Evolutionary conservation across 2,888 invertebrate genomes (phyloP).

Genomic region (Teleiodes luculella): DNA sequence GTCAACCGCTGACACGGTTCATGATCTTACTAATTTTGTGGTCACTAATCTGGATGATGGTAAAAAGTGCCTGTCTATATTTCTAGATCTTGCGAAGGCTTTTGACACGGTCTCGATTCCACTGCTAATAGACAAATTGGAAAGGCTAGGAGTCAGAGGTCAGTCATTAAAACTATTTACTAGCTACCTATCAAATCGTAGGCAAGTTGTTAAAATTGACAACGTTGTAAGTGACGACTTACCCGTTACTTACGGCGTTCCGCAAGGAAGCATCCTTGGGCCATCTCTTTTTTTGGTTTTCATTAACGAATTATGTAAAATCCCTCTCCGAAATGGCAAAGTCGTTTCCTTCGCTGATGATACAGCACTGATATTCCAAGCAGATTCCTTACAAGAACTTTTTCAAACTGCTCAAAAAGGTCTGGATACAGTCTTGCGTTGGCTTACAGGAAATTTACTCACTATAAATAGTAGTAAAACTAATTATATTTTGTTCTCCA

Average conservation of each 20-base stretch:
- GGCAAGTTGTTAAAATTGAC: neutral
- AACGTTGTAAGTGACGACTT: neutral
- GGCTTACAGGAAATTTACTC: no score
- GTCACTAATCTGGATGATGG: no score
- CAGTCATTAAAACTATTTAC: neutral
- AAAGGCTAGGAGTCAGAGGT: neutral
- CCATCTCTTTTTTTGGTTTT: neutral
- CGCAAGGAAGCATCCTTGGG: neutral
- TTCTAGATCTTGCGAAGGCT: no score
- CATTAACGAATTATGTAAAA: neutral
- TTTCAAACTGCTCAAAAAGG: no score
- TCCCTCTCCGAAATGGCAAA: neutral
- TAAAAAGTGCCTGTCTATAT: no score
- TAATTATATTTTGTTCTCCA: no score
- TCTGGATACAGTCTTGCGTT: no score
- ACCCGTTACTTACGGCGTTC: neutral
- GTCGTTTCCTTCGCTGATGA: neutral
- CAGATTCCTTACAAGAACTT: neutral
- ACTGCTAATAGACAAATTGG: neutral
- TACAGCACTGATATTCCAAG: neutral
- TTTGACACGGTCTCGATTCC: no score
- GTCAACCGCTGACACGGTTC: no score
- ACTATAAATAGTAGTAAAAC: no score
- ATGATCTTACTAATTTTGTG: no score
- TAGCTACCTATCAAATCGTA: neutral